Percentiles rank a stretch among this genome's conserved stretches.
These are phyloP conservation scores for Pitangus sulphuratus DNA, from an alignment of 2,797 vertebrate species.

Conservation along the genomic window DNA sequence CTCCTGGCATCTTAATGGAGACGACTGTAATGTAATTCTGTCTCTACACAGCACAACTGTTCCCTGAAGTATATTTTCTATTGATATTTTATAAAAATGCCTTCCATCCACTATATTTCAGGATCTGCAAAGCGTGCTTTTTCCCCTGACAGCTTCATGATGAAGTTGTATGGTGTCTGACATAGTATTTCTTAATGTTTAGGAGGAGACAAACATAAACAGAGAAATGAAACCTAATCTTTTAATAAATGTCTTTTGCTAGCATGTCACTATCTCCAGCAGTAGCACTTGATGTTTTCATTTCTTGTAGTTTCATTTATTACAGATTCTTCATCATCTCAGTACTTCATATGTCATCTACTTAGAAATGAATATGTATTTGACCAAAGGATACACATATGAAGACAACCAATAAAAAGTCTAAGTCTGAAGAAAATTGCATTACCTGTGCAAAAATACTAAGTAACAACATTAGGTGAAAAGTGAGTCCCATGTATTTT, in stretches of 20 bases:
- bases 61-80: conserved; percentile 24
- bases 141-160: not conserved
- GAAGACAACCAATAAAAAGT: not conserved
- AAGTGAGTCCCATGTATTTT: not conserved
- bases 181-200: not conserved
- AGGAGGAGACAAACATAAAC: not conserved
- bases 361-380: not conserved
- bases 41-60: not conserved
- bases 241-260: not conserved
- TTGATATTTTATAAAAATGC: conserved; percentile 29
- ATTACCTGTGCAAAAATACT: not conserved
- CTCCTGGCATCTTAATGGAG: conserved; percentile 29
- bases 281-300: not conserved
- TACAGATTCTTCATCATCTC: not conserved
- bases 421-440: not conserved
- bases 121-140: not conserved
- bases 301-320: not conserved
- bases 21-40: not conserved
- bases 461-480: not conserved
- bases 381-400: not conserved
- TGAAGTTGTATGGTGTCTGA: not conserved
- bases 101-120: not conserved
- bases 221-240: not conserved
- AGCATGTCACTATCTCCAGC: not conserved
- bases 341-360: not conserved